phyloP scores from a whole-genome alignment of 1,140 invertebrate genomes.

The Meloidogyne hapla region DNA sequence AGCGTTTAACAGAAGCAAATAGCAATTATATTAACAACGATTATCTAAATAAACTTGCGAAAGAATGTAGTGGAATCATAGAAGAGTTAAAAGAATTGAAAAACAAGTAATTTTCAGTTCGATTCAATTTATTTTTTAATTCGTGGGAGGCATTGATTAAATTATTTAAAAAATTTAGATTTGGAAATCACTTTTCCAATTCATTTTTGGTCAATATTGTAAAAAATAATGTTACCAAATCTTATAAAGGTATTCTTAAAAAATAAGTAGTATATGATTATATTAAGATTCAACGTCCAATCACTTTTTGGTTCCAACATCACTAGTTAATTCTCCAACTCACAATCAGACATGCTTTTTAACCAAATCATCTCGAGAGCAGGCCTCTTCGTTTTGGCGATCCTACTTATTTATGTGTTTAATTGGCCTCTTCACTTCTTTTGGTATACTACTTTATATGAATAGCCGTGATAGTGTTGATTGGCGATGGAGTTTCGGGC shows the following conservation, averaged over 20 bases:
- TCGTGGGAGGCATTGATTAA: too few species aligned
- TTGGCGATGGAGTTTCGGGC: conserved; percentile 38
- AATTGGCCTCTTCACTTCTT: conserved; percentile 24
- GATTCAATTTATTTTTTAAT: too few species aligned
- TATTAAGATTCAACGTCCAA: neutral
- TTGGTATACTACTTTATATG: neutral
- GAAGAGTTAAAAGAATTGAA: conserved; percentile 25
- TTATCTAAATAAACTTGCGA: conserved; percentile 9
- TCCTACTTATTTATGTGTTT: conserved; percentile 24
- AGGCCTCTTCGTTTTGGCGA: neutral
- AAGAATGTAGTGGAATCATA: conserved; percentile 20
- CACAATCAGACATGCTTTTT: neutral
- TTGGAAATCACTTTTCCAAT: neutral
- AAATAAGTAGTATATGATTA: neutral
- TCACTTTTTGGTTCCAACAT: neutral
- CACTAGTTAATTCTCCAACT: conserved; percentile 1
- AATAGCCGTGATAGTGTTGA: conserved; percentile 16
- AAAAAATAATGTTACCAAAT: neutral
- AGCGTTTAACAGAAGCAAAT: neutral
- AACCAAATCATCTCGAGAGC: neutral
- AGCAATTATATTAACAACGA: neutral
- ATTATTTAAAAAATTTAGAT: neutral
- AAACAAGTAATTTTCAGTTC: conserved; percentile 1
- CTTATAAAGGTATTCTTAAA: neutral
- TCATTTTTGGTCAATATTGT: neutral